Conservation (phyloP, 2,888 invertebrate species). For the Lydus trimaculatus region DNA sequence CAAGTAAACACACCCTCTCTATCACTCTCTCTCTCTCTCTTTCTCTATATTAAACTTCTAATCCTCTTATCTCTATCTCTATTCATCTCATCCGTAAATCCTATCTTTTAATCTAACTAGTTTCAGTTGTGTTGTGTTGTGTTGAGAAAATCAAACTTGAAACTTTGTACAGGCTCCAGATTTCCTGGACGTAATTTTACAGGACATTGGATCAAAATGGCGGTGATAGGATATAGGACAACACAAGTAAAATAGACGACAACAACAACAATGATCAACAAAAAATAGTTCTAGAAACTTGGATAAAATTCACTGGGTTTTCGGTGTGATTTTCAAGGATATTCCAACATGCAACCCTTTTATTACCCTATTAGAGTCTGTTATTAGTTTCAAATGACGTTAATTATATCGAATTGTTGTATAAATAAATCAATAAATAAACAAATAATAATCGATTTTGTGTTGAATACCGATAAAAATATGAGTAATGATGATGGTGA, state of each 20-base stretch:
- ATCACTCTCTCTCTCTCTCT: neutral
- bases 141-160: neutral
- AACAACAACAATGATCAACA: neutral
- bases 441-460: too few species aligned
- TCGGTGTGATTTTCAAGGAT: neutral
- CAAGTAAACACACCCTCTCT: neutral
- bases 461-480: neutral
- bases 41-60: neutral
- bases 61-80: neutral
- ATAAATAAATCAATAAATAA: neutral
- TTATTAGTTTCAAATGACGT: neutral
- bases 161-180: neutral
- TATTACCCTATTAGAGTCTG: neutral
- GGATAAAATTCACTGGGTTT: neutral
- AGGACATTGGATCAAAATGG: slow-evolving; percentile 5
- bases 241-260: too few species aligned
- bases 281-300: neutral
- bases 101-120: neutral
- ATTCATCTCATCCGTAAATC: neutral
- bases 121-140: neutral
- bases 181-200: slow-evolving; percentile 4
- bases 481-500: neutral
- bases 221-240: neutral
- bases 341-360: neutral
- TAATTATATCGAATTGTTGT: neutral